These are phyloP conservation scores for Orycteropus afer DNA, from an alignment of 2,113 vertebrate genomes.

Conservation along the genomic window DNA sequence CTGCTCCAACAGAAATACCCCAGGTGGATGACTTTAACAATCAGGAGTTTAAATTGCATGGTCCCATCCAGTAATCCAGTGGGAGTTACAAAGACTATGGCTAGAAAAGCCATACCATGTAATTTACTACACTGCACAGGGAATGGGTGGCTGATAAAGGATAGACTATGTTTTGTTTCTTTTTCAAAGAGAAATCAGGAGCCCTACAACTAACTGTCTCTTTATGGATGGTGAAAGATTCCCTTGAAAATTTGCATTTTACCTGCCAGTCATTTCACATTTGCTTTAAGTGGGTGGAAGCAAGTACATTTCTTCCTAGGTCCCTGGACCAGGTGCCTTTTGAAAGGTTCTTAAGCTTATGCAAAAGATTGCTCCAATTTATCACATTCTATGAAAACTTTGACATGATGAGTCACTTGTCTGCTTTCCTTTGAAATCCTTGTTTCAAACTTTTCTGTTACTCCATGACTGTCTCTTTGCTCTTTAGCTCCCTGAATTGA, in stretches of 20 bases:
- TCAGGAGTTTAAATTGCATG: no score
- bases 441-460: slow-evolving; percentile 63
- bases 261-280: not conserved
- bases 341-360: slow-evolving; percentile 41
- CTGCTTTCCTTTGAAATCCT: slow-evolving; percentile 73
- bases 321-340: slow-evolving; percentile 17
- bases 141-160: no score
- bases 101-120: no score
- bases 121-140: no score
- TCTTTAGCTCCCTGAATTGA: slow-evolving; percentile 69
- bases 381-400: slow-evolving; percentile 54
- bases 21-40: no score
- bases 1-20: no score
- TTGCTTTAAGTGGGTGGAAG: slow-evolving; percentile 29
- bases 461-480: slow-evolving; percentile 63
- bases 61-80: no score
- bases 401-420: slow-evolving; percentile 64
- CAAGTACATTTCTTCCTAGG: slow-evolving; percentile 47
- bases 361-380: slow-evolving; percentile 47
- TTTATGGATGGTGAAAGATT: slow-evolving; percentile 1
- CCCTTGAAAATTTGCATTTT: slow-evolving; percentile 6
- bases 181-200: slow-evolving; percentile 15
- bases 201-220: not conserved
- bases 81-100: no score
- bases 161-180: not conserved